phyloP scores from a whole-genome alignment of 1,140 invertebrate genomes.

The Nymphalis io region DNA sequence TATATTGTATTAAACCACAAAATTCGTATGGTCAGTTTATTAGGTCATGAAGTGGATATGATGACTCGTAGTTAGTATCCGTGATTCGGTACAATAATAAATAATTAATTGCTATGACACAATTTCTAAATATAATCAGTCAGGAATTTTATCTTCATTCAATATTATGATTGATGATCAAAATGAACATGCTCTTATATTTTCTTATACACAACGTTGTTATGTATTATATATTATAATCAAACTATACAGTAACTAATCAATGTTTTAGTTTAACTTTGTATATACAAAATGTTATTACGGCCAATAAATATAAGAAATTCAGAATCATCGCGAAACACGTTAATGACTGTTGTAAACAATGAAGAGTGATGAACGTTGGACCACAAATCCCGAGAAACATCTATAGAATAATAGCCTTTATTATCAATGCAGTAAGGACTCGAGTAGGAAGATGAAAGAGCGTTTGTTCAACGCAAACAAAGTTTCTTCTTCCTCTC shows the following conservation, averaged over 20 bases:
- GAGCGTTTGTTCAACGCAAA: slow-evolving; percentile 28
- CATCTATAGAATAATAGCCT: slow-evolving; percentile 4
- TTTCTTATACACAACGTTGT: too few relatives aligned
- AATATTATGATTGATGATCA: too few relatives aligned
- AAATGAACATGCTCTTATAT: too few relatives aligned
- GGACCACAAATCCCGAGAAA: slow-evolving; percentile 1
- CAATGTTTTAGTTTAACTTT: not conserved
- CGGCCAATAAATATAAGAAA: slow-evolving; percentile 42
- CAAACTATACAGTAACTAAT: slow-evolving; percentile 7
- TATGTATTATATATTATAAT: not conserved
- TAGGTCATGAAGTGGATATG: too few relatives aligned
- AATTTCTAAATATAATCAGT: too few relatives aligned
- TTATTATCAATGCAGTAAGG: slow-evolving; percentile 22
- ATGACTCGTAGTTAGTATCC: too few relatives aligned
- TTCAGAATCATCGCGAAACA: slow-evolving; percentile 39
- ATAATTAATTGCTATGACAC: too few relatives aligned
- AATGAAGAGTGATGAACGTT: slow-evolving; percentile 39
- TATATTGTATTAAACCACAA: too few relatives aligned
- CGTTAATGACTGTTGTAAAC: slow-evolving; percentile 57
- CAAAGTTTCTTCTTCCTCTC: slow-evolving; percentile 40
- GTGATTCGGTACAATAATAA: too few relatives aligned
- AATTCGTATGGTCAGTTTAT: too few relatives aligned
- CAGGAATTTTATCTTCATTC: too few relatives aligned
- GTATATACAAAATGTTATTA: slow-evolving; percentile 18
- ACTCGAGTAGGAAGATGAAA: slow-evolving; percentile 11